Base-by-base conservation (phyloP, 2,797 vertebrate genomes). In the Antennarius maculatus region DNA sequence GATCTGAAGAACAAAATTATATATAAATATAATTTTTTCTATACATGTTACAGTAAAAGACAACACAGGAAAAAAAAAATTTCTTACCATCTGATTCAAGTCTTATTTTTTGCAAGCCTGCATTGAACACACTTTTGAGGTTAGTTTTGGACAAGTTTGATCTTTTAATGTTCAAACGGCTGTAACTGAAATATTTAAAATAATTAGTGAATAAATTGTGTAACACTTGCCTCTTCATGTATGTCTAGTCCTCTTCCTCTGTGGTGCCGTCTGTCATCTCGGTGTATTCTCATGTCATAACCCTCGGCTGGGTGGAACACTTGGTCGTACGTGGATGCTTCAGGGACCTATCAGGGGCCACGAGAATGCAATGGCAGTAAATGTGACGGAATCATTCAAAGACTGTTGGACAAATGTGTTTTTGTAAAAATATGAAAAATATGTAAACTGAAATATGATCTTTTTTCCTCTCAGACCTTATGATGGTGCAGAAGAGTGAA, bases 251-350 rank as follows among this genome's bases (percentile, higher is more conserved):
- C 95, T 71, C 63, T 69, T 81, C 84, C 82, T 37, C 92, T 94
- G 4, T 89, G 71, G 0, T 96, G 93, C 45, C 83, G 79, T 80
- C 95, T 92, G 86, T 97, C 95, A 63, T 96, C 95, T 5, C 94
- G 85, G 34, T 89, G 91, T 66, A 95, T 76, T 48, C 81, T 91
- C 54, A 89, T 83, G 51, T 97, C 87, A 2, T 94, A 97, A 18
- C 90, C 92, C 23, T 91, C 86, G 0, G 69, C 57, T 69, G 85
- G 86, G 67, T 91, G 86, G 83, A 94, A 93, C 63, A 95, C 12
- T 10, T 80, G 87, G 88, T 97, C 95, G 0, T 95, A 96, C 46
- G 87, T 80, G 74, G 87, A 93, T 65, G 88, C 66, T 7, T 91
- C 69, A 54, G 87, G 87, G 72, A 79, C 76, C 96, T 97, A 73